Evolutionary conservation across 2,888 invertebrate genomes (phyloP).

Genomic region (Cataglyphis cursor): DNA sequence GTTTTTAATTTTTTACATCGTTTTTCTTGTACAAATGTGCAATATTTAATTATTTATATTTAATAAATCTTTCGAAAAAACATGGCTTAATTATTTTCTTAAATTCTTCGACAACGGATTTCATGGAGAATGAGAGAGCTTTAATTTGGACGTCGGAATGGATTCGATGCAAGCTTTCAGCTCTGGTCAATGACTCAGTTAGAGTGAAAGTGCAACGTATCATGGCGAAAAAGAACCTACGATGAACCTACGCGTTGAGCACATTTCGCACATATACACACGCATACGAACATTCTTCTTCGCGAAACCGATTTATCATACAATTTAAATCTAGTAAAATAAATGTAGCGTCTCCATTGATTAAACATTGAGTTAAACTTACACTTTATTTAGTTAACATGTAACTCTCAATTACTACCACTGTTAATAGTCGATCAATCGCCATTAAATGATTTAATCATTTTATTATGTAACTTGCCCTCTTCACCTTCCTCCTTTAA

Average conservation of each 20-base stretch:
- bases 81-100: background rate
- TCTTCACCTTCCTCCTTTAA: conserved; percentile 33
- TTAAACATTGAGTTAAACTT: conserved; percentile 18
- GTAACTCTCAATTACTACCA: conserved; percentile 28
- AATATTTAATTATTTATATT: background rate
- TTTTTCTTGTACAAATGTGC: background rate
- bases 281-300: conserved; percentile 49
- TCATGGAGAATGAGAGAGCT: background rate
- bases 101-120: background rate
- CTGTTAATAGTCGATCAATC: conserved; percentile 44
- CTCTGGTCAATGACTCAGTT: conserved; percentile 75
- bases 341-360: conserved; percentile 14
- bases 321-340: conserved; percentile 16
- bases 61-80: background rate
- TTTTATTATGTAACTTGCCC: conserved; percentile 47
- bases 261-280: conserved; percentile 8
- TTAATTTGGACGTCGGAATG: conserved; percentile 36
- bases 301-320: conserved; percentile 21
- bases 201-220: conserved; percentile 77
- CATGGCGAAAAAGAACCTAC: conserved; percentile 67
- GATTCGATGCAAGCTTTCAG: conserved; percentile 63
- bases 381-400: background rate
- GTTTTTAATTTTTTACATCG: background rate
- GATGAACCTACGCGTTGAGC: conserved; percentile 69
- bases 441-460: conserved; percentile 47